A percentile compares a stretch with the other conserved stretches of the same genome.
Evolutionary conservation across 2,888 invertebrate genomes (phyloP).

Genomic region (Drosophila emarginata): DNA sequence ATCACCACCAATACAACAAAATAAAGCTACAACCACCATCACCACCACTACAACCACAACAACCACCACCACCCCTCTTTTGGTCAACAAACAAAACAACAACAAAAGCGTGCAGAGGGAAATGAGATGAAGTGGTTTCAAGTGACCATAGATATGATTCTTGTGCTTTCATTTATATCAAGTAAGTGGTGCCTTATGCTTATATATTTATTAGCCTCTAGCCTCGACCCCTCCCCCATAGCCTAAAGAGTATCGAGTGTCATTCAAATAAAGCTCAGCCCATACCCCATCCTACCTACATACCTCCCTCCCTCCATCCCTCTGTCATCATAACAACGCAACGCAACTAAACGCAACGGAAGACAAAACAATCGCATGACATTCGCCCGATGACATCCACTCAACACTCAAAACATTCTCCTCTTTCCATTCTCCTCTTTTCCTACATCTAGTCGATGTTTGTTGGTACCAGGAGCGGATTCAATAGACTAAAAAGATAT

Average conservation of each 20-base stretch:
- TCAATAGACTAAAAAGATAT: too few species aligned
- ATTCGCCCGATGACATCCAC: slow-evolving; percentile 64
- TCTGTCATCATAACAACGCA: slow-evolving; percentile 27
- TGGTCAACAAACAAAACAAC: slow-evolving; percentile 48
- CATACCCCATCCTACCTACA: neutral
- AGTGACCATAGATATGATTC: slow-evolving; percentile 83
- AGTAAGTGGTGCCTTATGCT: slow-evolving; percentile 80
- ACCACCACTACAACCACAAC: slow-evolving; percentile 20
- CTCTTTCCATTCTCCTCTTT: slow-evolving; percentile 3
- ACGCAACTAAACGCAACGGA: slow-evolving; percentile 38
- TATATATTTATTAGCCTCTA: slow-evolving; percentile 66
- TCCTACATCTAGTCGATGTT: too few species aligned
- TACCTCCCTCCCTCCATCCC: neutral
- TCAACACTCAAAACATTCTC: slow-evolving; percentile 50
- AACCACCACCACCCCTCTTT: slow-evolving; percentile 29
- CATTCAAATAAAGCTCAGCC: slow-evolving; percentile 59
- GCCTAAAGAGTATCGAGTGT: slow-evolving; percentile 40
- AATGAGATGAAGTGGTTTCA: slow-evolving; percentile 83
- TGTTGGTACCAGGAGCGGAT: too few species aligned
- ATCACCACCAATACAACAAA: slow-evolving; percentile 20
- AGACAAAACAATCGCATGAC: slow-evolving; percentile 54
- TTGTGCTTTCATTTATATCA: slow-evolving; percentile 83
- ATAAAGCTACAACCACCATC: slow-evolving; percentile 22
- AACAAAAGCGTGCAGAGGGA: slow-evolving; percentile 80
- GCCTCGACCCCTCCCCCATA: slow-evolving; percentile 3